Percentiles rank a stretch among this genome's conserved stretches.
phyloP scores from a whole-genome alignment of 2,888 invertebrate species.

The Hyalella azteca region DNA sequence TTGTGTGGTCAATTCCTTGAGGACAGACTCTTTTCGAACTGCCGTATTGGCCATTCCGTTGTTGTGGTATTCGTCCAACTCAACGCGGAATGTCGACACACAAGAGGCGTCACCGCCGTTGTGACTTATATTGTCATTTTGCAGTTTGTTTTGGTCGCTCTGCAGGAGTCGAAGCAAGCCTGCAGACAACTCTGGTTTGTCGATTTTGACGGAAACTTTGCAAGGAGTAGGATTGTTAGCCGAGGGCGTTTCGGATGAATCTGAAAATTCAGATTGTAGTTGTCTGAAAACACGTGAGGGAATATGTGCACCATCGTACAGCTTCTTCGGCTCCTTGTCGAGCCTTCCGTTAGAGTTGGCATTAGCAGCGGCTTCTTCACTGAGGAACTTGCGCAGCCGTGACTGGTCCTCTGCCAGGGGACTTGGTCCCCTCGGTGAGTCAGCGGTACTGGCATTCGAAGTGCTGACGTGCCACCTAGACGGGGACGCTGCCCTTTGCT shows the following conservation, averaged over 20 bases:
- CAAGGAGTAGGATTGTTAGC: slow-evolving; percentile 38
- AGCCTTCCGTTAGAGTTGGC: background rate
- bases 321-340: slow-evolving; percentile 38
- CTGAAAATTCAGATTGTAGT: slow-evolving; percentile 52
- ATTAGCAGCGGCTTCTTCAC: slow-evolving; percentile 42
- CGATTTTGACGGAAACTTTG: slow-evolving; percentile 27
- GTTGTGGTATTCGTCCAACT: slow-evolving; percentile 50
- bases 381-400: slow-evolving; percentile 46
- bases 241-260: slow-evolving; percentile 22
- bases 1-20: slow-evolving; percentile 54
- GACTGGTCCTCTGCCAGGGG: slow-evolving; percentile 42
- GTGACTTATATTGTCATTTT: slow-evolving; percentile 32
- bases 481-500: slow-evolving; percentile 9
- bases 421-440: background rate
- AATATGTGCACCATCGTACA: slow-evolving; percentile 54
- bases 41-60: slow-evolving; percentile 51
- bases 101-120: slow-evolving; percentile 29
- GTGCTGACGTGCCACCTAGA: slow-evolving; percentile 20
- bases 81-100: slow-evolving; percentile 45
- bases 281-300: slow-evolving; percentile 58
- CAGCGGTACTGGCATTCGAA: background rate
- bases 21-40: slow-evolving; percentile 47
- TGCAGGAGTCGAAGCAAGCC: slow-evolving; percentile 39
- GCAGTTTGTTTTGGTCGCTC: slow-evolving; percentile 32
- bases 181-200: slow-evolving; percentile 42